Base-by-base conservation (phyloP, 2,113 vertebrate species). In the Calyptommatus sinebrachiatus region DNA sequence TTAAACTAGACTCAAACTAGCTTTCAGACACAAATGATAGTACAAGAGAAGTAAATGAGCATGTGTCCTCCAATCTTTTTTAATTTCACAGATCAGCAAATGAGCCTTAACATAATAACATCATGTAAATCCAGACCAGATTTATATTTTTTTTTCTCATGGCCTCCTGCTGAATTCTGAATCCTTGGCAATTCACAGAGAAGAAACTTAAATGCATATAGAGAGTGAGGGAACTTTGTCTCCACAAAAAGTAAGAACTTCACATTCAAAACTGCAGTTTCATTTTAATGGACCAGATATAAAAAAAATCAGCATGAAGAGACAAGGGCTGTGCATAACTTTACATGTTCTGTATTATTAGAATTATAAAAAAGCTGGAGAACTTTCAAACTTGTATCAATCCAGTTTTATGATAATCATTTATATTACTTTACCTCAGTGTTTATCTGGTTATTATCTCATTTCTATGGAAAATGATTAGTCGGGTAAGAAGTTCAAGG, bases 371-470 rank as follows among this genome's bases (percentile, higher is more conserved):
- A 14, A 68, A 31, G 48, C 50, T 45, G 5, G 18, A 60, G 41
- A 71, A 68, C 8, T 29, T 21, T 50, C 3, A 35, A 16, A 12
- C 41, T 48, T 24, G 8, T 74, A 57, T 67, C 29, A 60, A 48
- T 67, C 63, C 8, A 28, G 41, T 31, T 75, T 71, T 60, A 69
- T 61, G 26, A 14, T 35, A 20, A 20, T 31, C 65, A 67, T 74
- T 67, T 67, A 66, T 74, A 60, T 67, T 18, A 18, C 45, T 80
- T 28, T 63, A 74, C 79, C 50, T 41, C 67, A 21, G 68, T 68
- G 41, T 74, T 81, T 74, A 74, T 68, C 63, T 68, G 29, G 3
- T 1, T 20, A 65, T 70, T 48, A 65, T 26, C 22, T 72, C 45
- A 66, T 20, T 11, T 50, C 60, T 66, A 35, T 61, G 20, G 10